Evolutionary conservation across 2,113 vertebrate genomes (phyloP), one percentile per base, ranked within the genome.

Genomic region (Motacilla alba): DNA sequence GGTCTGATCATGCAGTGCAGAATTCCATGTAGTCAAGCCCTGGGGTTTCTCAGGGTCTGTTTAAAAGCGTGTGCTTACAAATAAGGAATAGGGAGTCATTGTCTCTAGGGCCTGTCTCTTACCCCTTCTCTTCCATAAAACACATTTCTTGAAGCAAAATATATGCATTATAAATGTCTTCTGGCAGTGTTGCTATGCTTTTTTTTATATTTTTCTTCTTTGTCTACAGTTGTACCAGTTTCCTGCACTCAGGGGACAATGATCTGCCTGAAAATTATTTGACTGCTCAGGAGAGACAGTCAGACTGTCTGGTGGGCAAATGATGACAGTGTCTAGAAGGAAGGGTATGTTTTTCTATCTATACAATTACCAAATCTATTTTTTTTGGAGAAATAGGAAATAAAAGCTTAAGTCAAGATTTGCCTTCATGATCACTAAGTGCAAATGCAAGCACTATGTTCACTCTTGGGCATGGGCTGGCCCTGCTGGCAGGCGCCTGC

Each of bases 251-350:
- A 30, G 68, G 73, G 76, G 75, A 90, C 46, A 77, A 44, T 49
- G 47, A 74, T 74, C 39, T 86, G 47, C 79, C 60, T 70, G 75
- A 90, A 90, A 83, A 90, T 86, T 83, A 52, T 64, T 88, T 93
- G 81, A 26, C 64, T 90, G 31, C 72, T 78, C 59, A 64, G 31
- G 44, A 92, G 47, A 96, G 35, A 62, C 37, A 84, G 64, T 55
- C 81, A 85, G 59, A 62, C 43, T 70, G 63, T 90, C 63, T 90
- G 56, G 33, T 80, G 72, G 62, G 60, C 53, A 90, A 88, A 74
- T 26, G 7, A 70, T 2, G 2, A 67, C 1, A 18, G n/a, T 35
- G 31, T 73, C 68, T 90, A 31, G 33, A 88, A 82, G 24, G 26
- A 93, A 80, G 21, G 12, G 2, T 64, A 63, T 52, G 22, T 35